phyloP scores from a whole-genome alignment of 2,888 invertebrate genomes.

The Amphipyra tragopoginis region DNA sequence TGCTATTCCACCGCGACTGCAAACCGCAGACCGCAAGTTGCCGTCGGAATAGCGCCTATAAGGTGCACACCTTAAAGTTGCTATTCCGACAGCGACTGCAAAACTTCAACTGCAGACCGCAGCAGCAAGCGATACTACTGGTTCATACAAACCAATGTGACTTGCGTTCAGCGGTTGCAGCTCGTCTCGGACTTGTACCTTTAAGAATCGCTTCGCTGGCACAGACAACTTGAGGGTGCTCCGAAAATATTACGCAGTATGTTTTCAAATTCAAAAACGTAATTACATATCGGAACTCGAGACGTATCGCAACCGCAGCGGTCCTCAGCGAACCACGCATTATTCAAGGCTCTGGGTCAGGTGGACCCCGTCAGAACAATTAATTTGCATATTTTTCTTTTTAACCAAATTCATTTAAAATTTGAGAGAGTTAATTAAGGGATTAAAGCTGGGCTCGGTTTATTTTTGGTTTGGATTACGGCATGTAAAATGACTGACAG shows the following conservation, averaged over 20 bases:
- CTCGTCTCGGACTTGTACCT: too few species aligned
- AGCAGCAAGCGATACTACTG: too few species aligned
- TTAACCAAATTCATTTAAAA: conserved; percentile 55
- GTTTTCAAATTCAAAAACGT: conserved; percentile 30
- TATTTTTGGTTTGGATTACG: conserved; percentile 27
- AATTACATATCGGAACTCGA: conserved; percentile 46
- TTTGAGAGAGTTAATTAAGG: conserved; percentile 49
- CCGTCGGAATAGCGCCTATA: too few species aligned
- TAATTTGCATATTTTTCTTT: conserved; percentile 64
- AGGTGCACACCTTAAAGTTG: too few species aligned
- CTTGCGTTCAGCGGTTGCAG: too few species aligned
- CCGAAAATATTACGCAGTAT: conserved; percentile 12
- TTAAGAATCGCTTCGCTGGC: too few species aligned
- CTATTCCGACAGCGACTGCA: too few species aligned
- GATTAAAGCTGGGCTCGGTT: conserved; percentile 33
- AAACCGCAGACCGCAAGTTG: too few species aligned
- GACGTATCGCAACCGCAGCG: conserved; percentile 37
- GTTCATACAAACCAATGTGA: too few species aligned
- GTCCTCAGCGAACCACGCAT: conserved; percentile 18
- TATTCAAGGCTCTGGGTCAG: conserved; percentile 46
- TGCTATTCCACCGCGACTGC: too few species aligned
- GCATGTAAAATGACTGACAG: conserved; percentile 13
- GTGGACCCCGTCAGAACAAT: conserved; percentile 42
- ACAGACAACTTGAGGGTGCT: too few species aligned
- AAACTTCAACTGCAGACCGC: too few species aligned